These are phyloP conservation scores for Diadromus collaris DNA, from an alignment of 2,888 invertebrate species.

Conservation along the genomic window DNA sequence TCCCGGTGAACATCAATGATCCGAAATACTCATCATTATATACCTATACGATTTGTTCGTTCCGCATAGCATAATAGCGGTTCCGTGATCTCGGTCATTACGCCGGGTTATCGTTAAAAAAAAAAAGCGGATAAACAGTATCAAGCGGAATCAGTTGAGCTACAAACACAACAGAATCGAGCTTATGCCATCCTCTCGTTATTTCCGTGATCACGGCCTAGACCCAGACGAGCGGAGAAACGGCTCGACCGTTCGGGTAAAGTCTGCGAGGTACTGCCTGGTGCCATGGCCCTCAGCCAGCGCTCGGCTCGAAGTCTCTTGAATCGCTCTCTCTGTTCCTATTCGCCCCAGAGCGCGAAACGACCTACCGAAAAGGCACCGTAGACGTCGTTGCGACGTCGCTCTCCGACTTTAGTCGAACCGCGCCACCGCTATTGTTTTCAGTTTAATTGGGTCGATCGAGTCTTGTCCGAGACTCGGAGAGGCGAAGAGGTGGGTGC, in stretches of 20 bases:
- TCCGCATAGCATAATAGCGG: background rate
- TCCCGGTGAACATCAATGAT: conserved; percentile 1
- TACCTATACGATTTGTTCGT: background rate
- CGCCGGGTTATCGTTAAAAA: background rate
- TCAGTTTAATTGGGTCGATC: conserved; percentile 70
- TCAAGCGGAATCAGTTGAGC: conserved; percentile 12
- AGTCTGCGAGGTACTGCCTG: conserved; percentile 66
- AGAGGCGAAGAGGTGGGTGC: conserved; percentile 61
- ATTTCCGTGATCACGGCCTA: conserved; percentile 56
- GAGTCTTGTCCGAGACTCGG: conserved; percentile 62
- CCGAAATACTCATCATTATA: conserved; percentile 20
- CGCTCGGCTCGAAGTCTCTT: conserved; percentile 48
- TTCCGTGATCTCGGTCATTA: conserved; percentile 48
- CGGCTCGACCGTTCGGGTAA: conserved; percentile 40
- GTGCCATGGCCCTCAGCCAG: conserved; percentile 77
- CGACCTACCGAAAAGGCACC: conserved; percentile 47
- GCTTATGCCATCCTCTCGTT: conserved; percentile 4
- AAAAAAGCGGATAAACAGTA: conserved; percentile 17
- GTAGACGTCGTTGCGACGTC: conserved; percentile 51
- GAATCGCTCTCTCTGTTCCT: conserved; percentile 57
- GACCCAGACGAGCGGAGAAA: conserved; percentile 47
- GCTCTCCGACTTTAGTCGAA: conserved; percentile 36
- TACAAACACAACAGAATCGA: conserved; percentile 5
- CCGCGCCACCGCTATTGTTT: conserved; percentile 66
- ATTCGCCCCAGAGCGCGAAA: conserved; percentile 35